These are phyloP conservation scores for Augochlora pura DNA, from an alignment of 1,140 invertebrate species.

Conservation along the genomic window DNA sequence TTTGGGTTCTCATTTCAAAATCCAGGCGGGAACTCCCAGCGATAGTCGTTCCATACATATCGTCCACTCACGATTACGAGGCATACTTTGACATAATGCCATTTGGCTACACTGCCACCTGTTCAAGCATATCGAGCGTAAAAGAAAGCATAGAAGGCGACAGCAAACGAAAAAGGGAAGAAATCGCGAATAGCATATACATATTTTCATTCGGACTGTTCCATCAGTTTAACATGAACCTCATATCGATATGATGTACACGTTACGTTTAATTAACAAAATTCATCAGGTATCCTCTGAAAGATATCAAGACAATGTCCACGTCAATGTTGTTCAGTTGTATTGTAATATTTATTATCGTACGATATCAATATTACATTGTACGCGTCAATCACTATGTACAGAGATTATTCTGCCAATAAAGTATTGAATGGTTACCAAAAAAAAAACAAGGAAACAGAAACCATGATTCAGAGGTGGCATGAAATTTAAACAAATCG, in stretches of 20 bases:
- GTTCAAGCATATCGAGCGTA: conserved; percentile 43
- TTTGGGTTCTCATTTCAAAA: background rate
- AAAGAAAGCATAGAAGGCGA: background rate
- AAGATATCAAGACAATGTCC: conserved; percentile 63
- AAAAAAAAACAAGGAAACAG: conserved; percentile 46
- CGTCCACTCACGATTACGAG: conserved; percentile 22
- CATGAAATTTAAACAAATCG: background rate
- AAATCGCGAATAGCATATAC: background rate
- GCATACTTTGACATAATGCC: conserved; percentile 9
- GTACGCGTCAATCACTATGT: conserved; percentile 67
- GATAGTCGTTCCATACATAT: conserved; percentile 33
- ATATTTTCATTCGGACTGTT: background rate
- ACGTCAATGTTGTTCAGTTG: conserved; percentile 57
- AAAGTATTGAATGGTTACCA: conserved; percentile 74
- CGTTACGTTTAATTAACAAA: conserved; percentile 6
- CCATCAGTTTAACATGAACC: background rate
- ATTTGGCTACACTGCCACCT: conserved; percentile 44
- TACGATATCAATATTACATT: conserved; percentile 63
- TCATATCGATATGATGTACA: background rate
- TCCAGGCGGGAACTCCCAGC: no score
- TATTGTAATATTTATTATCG: conserved; percentile 66
- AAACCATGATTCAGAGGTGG: background rate
- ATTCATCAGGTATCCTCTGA: conserved; percentile 5
- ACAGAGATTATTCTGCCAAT: conserved; percentile 74
- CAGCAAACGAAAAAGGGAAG: background rate